phyloP scores from a whole-genome alignment of 1,140 invertebrate genomes.

The Agrypnia vestita region DNA sequence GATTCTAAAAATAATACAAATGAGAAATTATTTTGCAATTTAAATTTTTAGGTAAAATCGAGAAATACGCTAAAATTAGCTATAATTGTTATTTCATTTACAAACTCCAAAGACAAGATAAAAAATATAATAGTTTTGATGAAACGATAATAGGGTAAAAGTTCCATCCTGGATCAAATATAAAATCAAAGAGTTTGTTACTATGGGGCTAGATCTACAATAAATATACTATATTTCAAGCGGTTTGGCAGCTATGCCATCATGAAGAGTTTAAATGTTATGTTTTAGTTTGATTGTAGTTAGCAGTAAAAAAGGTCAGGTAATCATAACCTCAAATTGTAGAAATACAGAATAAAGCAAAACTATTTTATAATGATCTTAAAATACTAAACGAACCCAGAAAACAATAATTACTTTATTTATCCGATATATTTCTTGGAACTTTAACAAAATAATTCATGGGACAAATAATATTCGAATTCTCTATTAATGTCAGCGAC shows the following conservation, averaged over 20 bases:
- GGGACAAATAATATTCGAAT: no score
- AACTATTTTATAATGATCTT: neutral
- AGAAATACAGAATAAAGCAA: neutral
- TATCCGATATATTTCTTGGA: neutral
- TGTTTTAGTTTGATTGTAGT: neutral
- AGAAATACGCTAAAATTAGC: neutral
- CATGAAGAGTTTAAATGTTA: neutral
- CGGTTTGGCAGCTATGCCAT: no score
- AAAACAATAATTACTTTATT: neutral
- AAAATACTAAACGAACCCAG: neutral
- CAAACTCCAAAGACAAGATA: neutral
- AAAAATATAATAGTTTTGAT: neutral
- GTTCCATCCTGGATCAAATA: neutral
- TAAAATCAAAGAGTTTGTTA: no score
- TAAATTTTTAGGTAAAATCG: neutral
- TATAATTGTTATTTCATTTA: neutral
- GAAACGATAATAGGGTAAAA: neutral
- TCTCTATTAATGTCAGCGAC: no score
- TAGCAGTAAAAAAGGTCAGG: neutral
- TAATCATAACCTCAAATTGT: slow-evolving; percentile 6
- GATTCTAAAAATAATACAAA: neutral
- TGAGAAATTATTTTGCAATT: neutral
- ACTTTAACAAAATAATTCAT: no score
- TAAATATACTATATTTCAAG: no score
- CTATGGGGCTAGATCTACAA: no score